Evolutionary conservation across 92 coral and sea anemone genomes (phyloP).

Genomic region (Epizoanthus stellaris): DNA sequence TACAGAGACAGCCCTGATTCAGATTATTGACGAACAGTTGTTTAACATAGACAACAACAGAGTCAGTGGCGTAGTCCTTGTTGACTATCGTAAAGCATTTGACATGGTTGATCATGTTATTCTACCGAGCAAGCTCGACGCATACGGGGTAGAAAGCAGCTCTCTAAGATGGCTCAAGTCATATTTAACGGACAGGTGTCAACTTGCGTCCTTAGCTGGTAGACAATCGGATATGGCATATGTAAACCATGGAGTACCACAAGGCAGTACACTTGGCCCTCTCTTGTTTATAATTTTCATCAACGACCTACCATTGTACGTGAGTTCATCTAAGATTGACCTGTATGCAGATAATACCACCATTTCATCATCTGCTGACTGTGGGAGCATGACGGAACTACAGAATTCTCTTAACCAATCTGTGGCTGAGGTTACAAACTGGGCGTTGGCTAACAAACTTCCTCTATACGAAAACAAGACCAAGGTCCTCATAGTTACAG

Average conservation of each 20-base stretch:
- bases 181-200: conserved; percentile 55
- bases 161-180: conserved; percentile 45
- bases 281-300: conserved; percentile 14
- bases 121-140: conserved; percentile 37
- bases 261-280: background rate
- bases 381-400: background rate
- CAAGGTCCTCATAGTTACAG: background rate
- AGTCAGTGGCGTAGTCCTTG: conserved; percentile 41
- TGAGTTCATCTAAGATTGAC: conserved; percentile 41
- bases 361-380: background rate
- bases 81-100: conserved; percentile 58
- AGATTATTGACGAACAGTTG: conserved; percentile 48
- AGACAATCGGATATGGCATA: background rate
- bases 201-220: conserved; percentile 47
- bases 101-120: conserved; percentile 49
- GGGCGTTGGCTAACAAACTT: background rate
- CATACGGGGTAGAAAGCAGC: conserved; percentile 38
- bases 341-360: conserved; percentile 45
- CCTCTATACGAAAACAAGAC: background rate
- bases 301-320: conserved; percentile 40
- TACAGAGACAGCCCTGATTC: conserved; percentile 55
- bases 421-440: background rate
- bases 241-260: conserved; percentile 34
- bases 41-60: conserved; percentile 40
- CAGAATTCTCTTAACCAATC: background rate